Base-by-base conservation (phyloP, 1,140 invertebrate species). In the Rhizoglyphus robini region DNA sequence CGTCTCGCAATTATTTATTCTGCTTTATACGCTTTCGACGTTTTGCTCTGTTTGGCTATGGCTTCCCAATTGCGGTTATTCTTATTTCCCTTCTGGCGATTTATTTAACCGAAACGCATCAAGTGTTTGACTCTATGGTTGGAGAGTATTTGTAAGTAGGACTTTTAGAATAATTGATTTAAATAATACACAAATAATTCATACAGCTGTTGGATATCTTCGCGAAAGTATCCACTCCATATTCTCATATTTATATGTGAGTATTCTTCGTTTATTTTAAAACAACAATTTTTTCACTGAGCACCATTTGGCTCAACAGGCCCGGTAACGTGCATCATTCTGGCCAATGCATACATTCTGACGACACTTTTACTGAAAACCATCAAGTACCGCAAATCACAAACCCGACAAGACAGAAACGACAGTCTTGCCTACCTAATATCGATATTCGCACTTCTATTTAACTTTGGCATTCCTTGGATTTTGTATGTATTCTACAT, bases 71-170 rank as follows among this genome's bases (percentile, higher is more conserved):
- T 2, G 4, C 23, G 2, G 29, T 63, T 3, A 63, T 63, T 49
- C 1, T 2, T 3, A 49, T 54, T 51, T 18, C 48, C 8, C 2
- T 63, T 2, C 1, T n/a, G n/a, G 11, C 2, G 1, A 60, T 63
- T 27, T 63, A 47, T 30, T 1, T 2, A n/a, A 25, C 29, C 2
- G 61, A 63, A 20, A 63, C n/a, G 1, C 8, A 63, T 18, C 34
- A 49, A 25, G n/a, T 47, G 8, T 13, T 46, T 1, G 18, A 63
- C 15, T 46, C 34, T n/a, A 27, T 60, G n/a, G 13, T 18, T 32
- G 58, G 58, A 60, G 15, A 29, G 13, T 60, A 60, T 60, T 60
- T 60, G 58, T 60, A 60, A 60, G 58, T 60, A n/a, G 2, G 31
- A 46, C 13, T 63, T 38, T 46, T 36, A 18, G 27, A 62, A 62